These are phyloP conservation scores for Engraulis encrasicolus DNA, from an alignment of 2,113 vertebrate genomes.

Conservation along the genomic window DNA sequence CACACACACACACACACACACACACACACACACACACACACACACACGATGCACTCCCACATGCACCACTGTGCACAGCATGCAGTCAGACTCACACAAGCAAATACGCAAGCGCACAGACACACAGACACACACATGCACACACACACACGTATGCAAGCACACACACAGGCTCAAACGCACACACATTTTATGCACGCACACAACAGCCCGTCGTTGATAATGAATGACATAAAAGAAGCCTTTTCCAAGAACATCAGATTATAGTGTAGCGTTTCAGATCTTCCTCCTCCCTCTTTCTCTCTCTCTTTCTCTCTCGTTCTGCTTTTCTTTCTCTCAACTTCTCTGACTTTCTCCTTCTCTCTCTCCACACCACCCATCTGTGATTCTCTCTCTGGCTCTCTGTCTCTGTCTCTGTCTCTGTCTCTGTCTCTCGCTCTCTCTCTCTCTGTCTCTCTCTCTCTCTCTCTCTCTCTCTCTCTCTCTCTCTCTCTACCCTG, in stretches of 20 bases:
- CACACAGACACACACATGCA: not conserved
- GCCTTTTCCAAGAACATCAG: constrained; percentile 24
- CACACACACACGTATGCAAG: not conserved
- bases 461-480: not conserved
- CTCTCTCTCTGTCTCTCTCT: not conserved
- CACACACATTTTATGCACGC: too few relatives aligned
- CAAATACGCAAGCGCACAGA: too few relatives aligned
- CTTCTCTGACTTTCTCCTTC: not conserved
- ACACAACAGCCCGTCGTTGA: not conserved
- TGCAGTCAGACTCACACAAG: too few relatives aligned
- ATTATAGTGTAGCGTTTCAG: not conserved
- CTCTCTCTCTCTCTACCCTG: constrained; percentile 3
- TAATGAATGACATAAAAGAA: constrained; percentile 24
- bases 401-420: not conserved
- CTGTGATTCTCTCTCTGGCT: not conserved
- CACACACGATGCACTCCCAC: too few relatives aligned
- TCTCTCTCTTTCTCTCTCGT: not conserved
- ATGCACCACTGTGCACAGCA: too few relatives aligned
- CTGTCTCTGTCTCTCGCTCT: not conserved
- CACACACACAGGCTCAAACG: not conserved
- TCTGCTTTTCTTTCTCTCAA: not conserved
- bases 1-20: too few relatives aligned
- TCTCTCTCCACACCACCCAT: not conserved
- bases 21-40: too few relatives aligned
- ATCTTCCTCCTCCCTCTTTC: not conserved